Evolutionary conservation across 2,113 vertebrate species (phyloP), one percentile per base, ranked within the genome.

Genomic region (Ornithorhynchus anatinus): DNA sequence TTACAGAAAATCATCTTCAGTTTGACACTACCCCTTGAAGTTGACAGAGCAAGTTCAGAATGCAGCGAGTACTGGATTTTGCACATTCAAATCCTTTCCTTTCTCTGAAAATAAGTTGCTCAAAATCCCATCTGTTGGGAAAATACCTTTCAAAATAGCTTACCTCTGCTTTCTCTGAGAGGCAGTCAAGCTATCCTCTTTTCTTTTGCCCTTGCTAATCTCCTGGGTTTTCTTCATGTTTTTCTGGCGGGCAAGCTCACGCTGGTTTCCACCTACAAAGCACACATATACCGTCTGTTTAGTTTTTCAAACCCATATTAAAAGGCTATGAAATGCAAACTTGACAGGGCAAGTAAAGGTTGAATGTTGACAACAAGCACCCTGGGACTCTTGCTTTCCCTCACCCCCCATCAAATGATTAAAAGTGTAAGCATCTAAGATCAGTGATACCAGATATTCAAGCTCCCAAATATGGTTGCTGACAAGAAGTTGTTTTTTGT

Each of bases 151-250:
- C 59, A 53, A 36, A 25, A 59, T 37, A 17, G 50, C 51, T 86
- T 65, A 93, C 91, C 93, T 91, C 58, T 93, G 93, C 74, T 91
- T 94, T 65, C 93, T 91, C 75, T 92, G 93, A 76, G 92, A 90
- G 32, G 90, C 65, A 73, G 90, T 91, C 64, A 94, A 69, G 51
- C 86, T 89, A 59, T 94, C 91, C 19, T 94, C 93, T 86, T 93
- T 94, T 73, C 92, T 91, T 84, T 93, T 94, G 23, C 93, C 93
- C 69, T 94, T 94, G 65, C 81, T 91, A 19, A 79, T 89, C 63
- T 94, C 93, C 75, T 93, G 93, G 33, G 81, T 84, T 82, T 93
- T 93, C 76, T 94, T 94, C 84, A 94, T 86, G 56, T 93, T 94
- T 62, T 94, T 94, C 25, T 92, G 92, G 52, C 92, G 91, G 38